phyloP scores from a whole-genome alignment of 2,888 invertebrate genomes.

The Rhamnusium bicolor region DNA sequence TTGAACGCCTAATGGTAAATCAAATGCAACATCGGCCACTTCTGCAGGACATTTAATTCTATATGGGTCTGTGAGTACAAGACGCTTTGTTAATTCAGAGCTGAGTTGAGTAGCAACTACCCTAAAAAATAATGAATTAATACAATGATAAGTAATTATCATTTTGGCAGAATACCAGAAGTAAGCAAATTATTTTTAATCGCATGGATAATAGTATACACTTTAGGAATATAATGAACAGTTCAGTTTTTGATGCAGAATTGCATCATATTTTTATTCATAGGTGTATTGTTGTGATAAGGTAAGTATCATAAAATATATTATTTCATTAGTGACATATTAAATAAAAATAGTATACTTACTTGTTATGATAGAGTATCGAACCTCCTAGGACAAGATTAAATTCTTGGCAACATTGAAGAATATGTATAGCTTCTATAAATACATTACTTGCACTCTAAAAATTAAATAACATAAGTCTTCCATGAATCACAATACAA shows the following conservation, averaged over 20 bases:
- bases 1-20: conserved; percentile 87
- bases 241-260: not conserved
- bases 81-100: conserved; percentile 82
- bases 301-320: not conserved
- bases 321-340: too few relatives aligned
- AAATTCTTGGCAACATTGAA: conserved; percentile 87
- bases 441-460: conserved; percentile 91
- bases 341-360: conserved; percentile 60
- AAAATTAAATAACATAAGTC: conserved; percentile 59
- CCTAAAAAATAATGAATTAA: conserved; percentile 71
- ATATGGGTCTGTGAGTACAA: conserved; percentile 88
- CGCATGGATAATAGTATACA: too few relatives aligned
- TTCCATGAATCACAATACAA: too few relatives aligned
- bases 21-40: conserved; percentile 77
- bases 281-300: not conserved
- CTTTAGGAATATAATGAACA: too few relatives aligned
- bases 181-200: too few relatives aligned
- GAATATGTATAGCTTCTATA: conserved; percentile 88
- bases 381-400: conserved; percentile 88
- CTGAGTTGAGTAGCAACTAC: conserved; percentile 87
- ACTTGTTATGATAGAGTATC: conserved; percentile 92
- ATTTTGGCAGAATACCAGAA: too few relatives aligned
- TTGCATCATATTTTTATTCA: not conserved
- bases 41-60: conserved; percentile 89
- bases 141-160: too few relatives aligned